Evolutionary conservation across 2,113 vertebrate species (phyloP), one percentile per base, ranked within the genome.

Genomic region (Pteronura brasiliensis): DNA sequence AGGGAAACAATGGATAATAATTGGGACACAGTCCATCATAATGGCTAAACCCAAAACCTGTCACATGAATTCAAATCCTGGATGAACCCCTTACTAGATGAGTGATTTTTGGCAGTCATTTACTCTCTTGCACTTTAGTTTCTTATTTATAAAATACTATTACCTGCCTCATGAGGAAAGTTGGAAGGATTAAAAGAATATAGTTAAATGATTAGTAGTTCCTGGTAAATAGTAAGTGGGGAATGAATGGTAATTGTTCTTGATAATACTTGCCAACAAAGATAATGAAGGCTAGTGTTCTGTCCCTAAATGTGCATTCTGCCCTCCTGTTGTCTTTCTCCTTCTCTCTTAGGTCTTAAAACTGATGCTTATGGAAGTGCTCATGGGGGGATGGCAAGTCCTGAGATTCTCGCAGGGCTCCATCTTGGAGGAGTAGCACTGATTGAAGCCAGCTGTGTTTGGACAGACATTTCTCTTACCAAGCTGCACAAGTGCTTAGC

Each of bases 51-150:
- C 95, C 49, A 81, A 85, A 88, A 72, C 36, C 31, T 94, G 39
- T 21, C 71, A 23, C 34, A 72, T 93, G 82, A 23, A 11, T 88
- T 87, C 93, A 97, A 86, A 77, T 95, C 59, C 59, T 1, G 2
- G 49, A 59, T 63, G 42, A 94, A 12, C 47, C 39, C 39, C 52
- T 67, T 76, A 42, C 17, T 92, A 90, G 13, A 36, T 96, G 69
- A 95, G 74, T 96, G 69, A 77, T 67, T 93, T 93, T 88, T 92
- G 47, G 23, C 83, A 97, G n/a, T 93, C 52, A 59, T 20, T 89
- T 71, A 65, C 7, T 76, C 9, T 42, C 81, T 93, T 89, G 23
- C 94, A 27, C 6, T 87, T 85, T 90, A 61, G 74, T 96, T 98
- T 93, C 55, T 81, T 36, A 57, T 86, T 49, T 86, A 0, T 61